A percentile compares a stretch with the other conserved stretches of the same genome.
phyloP scores from a whole-genome alignment of 64 coral and sea anemone species.

The Pachyseris speciosa region DNA sequence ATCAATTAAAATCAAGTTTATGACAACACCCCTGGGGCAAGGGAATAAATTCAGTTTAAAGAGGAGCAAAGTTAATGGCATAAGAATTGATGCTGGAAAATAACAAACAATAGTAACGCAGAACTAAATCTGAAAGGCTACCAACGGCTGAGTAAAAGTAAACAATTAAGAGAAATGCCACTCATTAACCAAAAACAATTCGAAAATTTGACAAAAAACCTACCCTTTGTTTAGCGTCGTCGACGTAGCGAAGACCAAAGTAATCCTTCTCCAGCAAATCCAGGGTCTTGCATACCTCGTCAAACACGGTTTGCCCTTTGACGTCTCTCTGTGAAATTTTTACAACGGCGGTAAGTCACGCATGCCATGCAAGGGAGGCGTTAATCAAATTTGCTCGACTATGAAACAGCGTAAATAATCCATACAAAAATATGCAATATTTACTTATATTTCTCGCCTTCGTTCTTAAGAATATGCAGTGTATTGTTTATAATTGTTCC shows the following conservation, averaged over 20 bases:
- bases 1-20: neutral
- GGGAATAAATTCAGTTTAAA: neutral
- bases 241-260: conserved; percentile 81
- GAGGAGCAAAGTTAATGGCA: neutral
- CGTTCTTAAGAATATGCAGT: neutral
- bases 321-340: conserved; percentile 57
- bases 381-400: neutral
- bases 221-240: conserved; percentile 81
- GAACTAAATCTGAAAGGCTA: no score
- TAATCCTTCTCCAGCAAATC: conserved; percentile 89
- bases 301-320: conserved; percentile 65
- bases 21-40: neutral
- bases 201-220: no score
- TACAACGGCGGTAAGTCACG: neutral
- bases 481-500: no score
- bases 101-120: no score
- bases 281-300: conserved; percentile 58
- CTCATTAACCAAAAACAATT: no score
- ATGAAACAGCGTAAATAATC: neutral
- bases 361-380: neutral
- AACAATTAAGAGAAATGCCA: no score
- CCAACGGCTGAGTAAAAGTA: no score
- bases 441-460: neutral
- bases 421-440: neutral
- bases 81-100: no score